A percentile compares a stretch with the other conserved stretches of the same genome.
phyloP scores from a whole-genome alignment of 2,797 vertebrate genomes.

The Crax fasciolata region DNA sequence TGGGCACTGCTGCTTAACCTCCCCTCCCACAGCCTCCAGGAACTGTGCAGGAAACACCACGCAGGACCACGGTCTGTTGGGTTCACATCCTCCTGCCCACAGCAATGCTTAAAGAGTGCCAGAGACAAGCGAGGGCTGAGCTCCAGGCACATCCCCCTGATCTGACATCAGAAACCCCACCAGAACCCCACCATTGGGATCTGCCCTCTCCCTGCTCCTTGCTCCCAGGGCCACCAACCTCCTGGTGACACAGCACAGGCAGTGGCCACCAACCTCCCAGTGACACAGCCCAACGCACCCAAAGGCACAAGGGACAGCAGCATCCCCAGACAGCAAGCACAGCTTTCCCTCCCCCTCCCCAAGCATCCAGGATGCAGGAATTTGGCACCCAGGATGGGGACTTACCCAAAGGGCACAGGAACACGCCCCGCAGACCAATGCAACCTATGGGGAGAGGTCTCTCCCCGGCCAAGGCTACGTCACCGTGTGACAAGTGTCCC shows the following conservation, averaged over 20 bases:
- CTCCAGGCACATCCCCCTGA: background rate
- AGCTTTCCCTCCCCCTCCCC: background rate
- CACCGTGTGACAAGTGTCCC: background rate
- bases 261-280: background rate
- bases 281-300: background rate
- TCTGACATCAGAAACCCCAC: background rate
- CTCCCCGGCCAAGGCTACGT: background rate
- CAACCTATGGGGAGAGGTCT: background rate
- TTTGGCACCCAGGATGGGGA: background rate
- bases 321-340: background rate
- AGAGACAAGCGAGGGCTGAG: background rate
- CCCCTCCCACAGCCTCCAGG: background rate
- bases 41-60: fast-evolving
- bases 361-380: background rate
- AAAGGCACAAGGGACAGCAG: background rate
- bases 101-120: no score
- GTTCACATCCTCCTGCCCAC: background rate
- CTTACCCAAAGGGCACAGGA: background rate
- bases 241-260: no score
- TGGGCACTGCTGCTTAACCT: fast-evolving
- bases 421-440: background rate
- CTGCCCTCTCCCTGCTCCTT: background rate
- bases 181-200: background rate
- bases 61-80: background rate
- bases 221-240: background rate